Base-by-base conservation (phyloP, 23 tunicate species). In the Phallusia fumigata region DNA sequence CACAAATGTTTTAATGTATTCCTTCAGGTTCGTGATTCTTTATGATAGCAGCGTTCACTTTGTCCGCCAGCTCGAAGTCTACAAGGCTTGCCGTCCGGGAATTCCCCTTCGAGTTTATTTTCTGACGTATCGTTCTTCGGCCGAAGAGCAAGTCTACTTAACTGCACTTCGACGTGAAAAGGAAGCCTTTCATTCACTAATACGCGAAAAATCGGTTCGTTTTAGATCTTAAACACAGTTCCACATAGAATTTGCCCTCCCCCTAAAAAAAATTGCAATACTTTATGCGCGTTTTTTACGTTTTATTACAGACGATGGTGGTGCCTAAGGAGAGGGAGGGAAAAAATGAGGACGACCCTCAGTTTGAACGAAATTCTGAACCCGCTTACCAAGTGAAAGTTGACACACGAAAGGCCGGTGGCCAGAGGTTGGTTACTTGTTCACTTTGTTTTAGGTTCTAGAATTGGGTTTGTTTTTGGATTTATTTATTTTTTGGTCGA, bases 291-390 rank as follows among this genome's bases (percentile, higher is more conserved):
- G n/a, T n/a, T n/a, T n/a, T n/a, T n/a, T n/a, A n/a, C n/a, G n/a
- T n/a, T n/a, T n/a, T n/a, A n/a, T n/a, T n/a, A n/a, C 65, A 83
- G 87, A 76, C 80, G 16, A 92, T 92, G 97, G 97, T 92, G 6
- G 65, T 92, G 24, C 91, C 97, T 1, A 92, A 79, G 53, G 97
- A 92, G 36, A 75, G 90, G 32, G 97, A 92, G 44, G 97, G 97
- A 13, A 91, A 91, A 34, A 53, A 74, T 15, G 87, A 91, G 35
- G 85, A 91, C 73, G 96, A 89, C 50, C 88, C 91, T 2, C 87
- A 80, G 50, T 80, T 92, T 19, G 81, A 64, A 28, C 52, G 91
- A 50, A 80, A 65, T 33, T 76, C 65, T 22, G 85, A 84, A 51
- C 88, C 88, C 30, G 88, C 88, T 15, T 92, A 92, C 65, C 76